Percentiles rank a stretch among this genome's conserved stretches.
These are phyloP conservation scores for Xiphias gladius DNA, from an alignment of 2,113 vertebrate species.

Conservation along the genomic window DNA sequence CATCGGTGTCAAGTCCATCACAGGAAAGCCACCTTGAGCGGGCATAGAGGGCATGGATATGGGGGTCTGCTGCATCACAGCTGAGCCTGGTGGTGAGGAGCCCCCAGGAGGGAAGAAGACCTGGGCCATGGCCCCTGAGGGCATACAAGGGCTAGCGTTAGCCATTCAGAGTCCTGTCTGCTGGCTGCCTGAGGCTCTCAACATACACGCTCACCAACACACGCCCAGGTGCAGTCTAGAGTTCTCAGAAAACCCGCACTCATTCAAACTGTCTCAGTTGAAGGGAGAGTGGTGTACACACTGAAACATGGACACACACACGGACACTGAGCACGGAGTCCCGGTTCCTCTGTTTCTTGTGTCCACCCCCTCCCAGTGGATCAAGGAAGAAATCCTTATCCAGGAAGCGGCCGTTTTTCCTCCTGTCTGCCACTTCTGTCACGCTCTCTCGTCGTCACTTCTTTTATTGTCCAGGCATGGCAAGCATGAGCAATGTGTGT, in stretches of 20 bases:
- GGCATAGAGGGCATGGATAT: slow-evolving; percentile 62
- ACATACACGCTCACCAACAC: slow-evolving; percentile 37
- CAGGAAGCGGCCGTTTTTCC: slow-evolving; percentile 66
- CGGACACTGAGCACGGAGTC: slow-evolving; percentile 23
- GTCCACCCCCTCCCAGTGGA: slow-evolving; percentile 52
- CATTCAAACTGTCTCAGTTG: slow-evolving; percentile 59
- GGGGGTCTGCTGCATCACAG: slow-evolving; percentile 71
- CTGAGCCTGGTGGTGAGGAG: slow-evolving; percentile 67
- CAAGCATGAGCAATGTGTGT: slow-evolving; percentile 41
- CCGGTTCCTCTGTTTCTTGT: slow-evolving; percentile 51
- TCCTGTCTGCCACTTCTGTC: slow-evolving; percentile 44
- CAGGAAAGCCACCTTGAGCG: slow-evolving; percentile 54
- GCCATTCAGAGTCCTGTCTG: slow-evolving; percentile 75
- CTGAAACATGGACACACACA: slow-evolving; percentile 30
- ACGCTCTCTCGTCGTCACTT: slow-evolving; percentile 25
- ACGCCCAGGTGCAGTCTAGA: slow-evolving; percentile 42
- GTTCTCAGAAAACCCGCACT: slow-evolving; percentile 44
- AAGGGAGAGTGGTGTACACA: slow-evolving; percentile 22
- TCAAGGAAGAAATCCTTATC: slow-evolving; percentile 64
- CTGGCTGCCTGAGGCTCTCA: slow-evolving; percentile 45
- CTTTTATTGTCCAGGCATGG: slow-evolving; percentile 57
- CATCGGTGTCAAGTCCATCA: slow-evolving; percentile 67
- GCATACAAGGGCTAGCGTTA: slow-evolving; percentile 82
- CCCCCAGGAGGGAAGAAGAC: slow-evolving; percentile 78
- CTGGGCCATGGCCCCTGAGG: slow-evolving; percentile 75